Percentiles rank a stretch among this genome's conserved stretches.
phyloP scores from a whole-genome alignment of 2,888 invertebrate genomes.

The Pharmacophagus antenor region DNA sequence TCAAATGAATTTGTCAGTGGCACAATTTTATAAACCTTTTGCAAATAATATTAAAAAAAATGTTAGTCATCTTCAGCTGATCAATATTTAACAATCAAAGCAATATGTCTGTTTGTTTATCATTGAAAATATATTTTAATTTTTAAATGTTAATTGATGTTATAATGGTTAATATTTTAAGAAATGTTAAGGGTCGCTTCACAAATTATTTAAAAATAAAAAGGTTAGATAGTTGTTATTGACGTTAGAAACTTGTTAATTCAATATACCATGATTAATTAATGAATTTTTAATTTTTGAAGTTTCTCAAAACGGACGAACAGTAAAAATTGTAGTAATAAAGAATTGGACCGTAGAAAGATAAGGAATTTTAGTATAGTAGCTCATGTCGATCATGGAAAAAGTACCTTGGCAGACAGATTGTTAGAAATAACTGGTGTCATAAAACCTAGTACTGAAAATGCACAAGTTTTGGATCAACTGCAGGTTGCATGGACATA shows the following conservation, averaged over 20 bases:
- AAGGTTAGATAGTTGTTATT: slow-evolving; percentile 10
- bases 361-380: slow-evolving; percentile 98
- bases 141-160: not conserved
- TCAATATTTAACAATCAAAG: slow-evolving; percentile 13
- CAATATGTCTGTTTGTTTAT: not conserved
- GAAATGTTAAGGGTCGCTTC: slow-evolving; percentile 4
- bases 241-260: not conserved
- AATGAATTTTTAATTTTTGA: slow-evolving; percentile 30
- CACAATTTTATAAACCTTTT: too few relatives aligned
- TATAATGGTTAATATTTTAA: slow-evolving; percentile 25
- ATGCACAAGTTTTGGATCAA: slow-evolving; percentile 88
- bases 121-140: not conserved
- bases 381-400: slow-evolving; percentile 99
- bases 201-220: slow-evolving; percentile 10
- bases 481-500: slow-evolving; percentile 74
- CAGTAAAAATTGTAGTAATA: slow-evolving; percentile 44
- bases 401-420: slow-evolving; percentile 97
- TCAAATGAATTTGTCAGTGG: too few relatives aligned
- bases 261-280: not conserved
- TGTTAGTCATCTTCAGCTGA: slow-evolving; percentile 1
- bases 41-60: not conserved
- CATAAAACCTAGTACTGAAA: slow-evolving; percentile 83
- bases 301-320: slow-evolving; percentile 46
- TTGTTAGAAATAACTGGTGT: slow-evolving; percentile 95
- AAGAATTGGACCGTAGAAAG: slow-evolving; percentile 49